Evolutionary conservation across 2,888 invertebrate genomes (phyloP), one percentile per base, ranked within the genome.

Genomic region (Caenorhabditis wallacei): DNA sequence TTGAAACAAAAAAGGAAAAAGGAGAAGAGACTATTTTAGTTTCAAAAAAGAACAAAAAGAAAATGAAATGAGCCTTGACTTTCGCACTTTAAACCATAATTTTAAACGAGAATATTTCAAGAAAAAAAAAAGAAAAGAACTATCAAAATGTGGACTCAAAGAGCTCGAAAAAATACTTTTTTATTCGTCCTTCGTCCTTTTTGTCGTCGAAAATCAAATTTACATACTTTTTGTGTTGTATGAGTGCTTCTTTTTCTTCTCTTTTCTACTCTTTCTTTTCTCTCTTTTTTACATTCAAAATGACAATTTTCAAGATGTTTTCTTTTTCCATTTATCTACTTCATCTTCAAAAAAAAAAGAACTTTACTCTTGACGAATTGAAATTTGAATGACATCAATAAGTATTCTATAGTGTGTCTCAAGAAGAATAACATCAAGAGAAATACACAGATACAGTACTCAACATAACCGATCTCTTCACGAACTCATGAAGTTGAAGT

Each of bases 181-280:
- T 24, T 57, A 48, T 46, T 43, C 26, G 48, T 46, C 53, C 11
- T 46, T 35, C 53, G 57, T 57, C 30, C 46, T 53, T 54, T 35
- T 56, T 54, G 61, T 53, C 46, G 76, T 69, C 71, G 64, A 64
- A 79, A 79, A 79, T 79, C 79, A 79, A 70, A 79, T 79, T 79
- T 79, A 51, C 79, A 71, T 71, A 64, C 64, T 79, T 71, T 79
- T 70, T n/a, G n/a, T n/a, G n/a, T 51, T 71, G 71, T 53, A 53
- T 61, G 59, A 35, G 61, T 53, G 51, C 68, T 68, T 66, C 68
- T 66, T 48, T 37, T 53, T 43, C 37, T 64, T 43, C 56, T 18
- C 26, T 13, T 57, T 57, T 24, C 22, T 46, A 18, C 24, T 22
- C 20, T 40, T n/a, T 48, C 68, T 72, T 35, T 46, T 24, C 24